These are phyloP conservation scores for Rotaria socialis DNA, from an alignment of 2,888 invertebrate genomes.

Conservation along the genomic window DNA sequence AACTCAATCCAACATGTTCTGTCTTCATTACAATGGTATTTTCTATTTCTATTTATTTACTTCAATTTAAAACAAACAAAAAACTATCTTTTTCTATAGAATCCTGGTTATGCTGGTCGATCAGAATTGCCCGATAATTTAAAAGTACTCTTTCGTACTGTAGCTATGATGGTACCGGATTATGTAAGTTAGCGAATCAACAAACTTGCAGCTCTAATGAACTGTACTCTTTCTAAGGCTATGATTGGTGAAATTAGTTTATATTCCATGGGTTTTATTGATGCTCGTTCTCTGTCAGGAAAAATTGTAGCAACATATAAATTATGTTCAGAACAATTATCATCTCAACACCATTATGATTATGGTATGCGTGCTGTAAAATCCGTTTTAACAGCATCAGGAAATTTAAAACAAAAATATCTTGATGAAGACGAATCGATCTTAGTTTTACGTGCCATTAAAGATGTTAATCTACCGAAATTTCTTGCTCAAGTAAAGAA, in stretches of 20 bases:
- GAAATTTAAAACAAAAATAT: constrained; percentile 59
- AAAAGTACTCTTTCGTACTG: constrained; percentile 62
- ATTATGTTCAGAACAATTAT: constrained; percentile 60
- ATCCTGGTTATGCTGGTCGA: constrained; percentile 61
- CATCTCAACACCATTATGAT: constrained; percentile 61
- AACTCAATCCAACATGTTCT: constrained; percentile 59
- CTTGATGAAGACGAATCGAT: constrained; percentile 57
- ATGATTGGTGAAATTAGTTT: constrained; percentile 61
- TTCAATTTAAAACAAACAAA: background rate
- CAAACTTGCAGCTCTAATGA: too few species aligned
- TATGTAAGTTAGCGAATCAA: background rate
- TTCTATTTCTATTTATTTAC: background rate
- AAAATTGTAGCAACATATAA: constrained; percentile 60
- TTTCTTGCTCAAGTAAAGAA: constrained; percentile 54
- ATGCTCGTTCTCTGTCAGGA: constrained; percentile 59
- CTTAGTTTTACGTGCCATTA: constrained; percentile 59
- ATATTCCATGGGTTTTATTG: constrained; percentile 60
- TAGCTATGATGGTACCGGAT: constrained; percentile 61
- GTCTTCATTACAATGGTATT: constrained; percentile 59
- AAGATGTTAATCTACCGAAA: constrained; percentile 60
- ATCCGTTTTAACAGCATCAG: constrained; percentile 60
- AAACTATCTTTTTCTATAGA: constrained; percentile 46
- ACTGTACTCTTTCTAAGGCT: constrained; percentile 50
- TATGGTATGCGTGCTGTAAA: constrained; percentile 61
- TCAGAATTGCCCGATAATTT: constrained; percentile 60